These are phyloP conservation scores for Neoscelio sp. DNA, from an alignment of 2,888 invertebrate species.

Conservation along the genomic window DNA sequence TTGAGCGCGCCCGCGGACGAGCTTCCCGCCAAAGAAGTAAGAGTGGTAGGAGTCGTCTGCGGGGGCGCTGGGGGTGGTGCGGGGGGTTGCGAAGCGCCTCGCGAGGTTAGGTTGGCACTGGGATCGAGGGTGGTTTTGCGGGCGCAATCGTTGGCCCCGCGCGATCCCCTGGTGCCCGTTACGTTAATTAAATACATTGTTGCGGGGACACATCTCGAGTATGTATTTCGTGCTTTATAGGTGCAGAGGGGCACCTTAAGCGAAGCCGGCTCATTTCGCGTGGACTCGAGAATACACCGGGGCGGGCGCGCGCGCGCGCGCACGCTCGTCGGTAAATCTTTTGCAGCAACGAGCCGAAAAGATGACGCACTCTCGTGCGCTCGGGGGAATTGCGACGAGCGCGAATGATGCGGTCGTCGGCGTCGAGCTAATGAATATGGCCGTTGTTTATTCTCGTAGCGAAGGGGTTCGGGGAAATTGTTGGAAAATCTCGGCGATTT, in stretches of 20 bases:
- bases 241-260: conserved; percentile 78
- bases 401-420: conserved; percentile 46
- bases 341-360: conserved; percentile 52
- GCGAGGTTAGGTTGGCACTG: too few species aligned
- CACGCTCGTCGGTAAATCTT: conserved; percentile 56
- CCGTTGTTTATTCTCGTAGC: conserved; percentile 13
- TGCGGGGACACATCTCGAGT: conserved; percentile 82
- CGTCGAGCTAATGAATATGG: conserved; percentile 41
- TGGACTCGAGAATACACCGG: conserved; percentile 22
- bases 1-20: conserved; percentile 76
- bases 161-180: conserved; percentile 80
- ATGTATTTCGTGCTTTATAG: conserved; percentile 81
- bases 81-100: conserved; percentile 13
- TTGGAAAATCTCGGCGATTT: too few species aligned
- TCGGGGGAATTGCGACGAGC: conserved; percentile 34
- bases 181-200: conserved; percentile 82
- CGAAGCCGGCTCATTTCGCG: conserved; percentile 46
- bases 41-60: background rate
- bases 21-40: conserved; percentile 39
- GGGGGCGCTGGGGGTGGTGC: background rate
- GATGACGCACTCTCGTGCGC: conserved; percentile 46
- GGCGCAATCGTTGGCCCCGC: conserved; percentile 80
- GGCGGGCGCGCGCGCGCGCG: conserved; percentile 12
- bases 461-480: too few species aligned
- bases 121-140: conserved; percentile 79